These are phyloP conservation scores for Harpegnathos saltator DNA, from an alignment of 1,140 invertebrate species.

Conservation along the genomic window DNA sequence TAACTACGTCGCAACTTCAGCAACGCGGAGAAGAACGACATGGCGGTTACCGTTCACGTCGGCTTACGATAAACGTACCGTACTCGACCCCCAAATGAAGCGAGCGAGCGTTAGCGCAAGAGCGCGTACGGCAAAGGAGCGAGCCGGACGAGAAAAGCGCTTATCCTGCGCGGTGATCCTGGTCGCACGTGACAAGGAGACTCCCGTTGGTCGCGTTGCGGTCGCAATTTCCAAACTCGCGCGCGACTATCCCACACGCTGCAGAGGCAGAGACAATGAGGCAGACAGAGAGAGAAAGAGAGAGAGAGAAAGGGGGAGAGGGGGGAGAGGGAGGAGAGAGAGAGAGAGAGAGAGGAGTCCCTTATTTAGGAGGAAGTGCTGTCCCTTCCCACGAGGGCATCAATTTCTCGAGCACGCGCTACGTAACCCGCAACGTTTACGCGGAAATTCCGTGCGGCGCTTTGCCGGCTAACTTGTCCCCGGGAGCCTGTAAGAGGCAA, in stretches of 20 bases:
- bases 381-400: conserved; percentile 74
- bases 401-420: conserved; percentile 81
- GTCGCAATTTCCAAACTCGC: conserved; percentile 73
- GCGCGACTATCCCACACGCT: conserved; percentile 44
- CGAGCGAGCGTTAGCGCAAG: neutral
- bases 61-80: conserved; percentile 38
- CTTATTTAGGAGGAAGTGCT: conserved; percentile 76
- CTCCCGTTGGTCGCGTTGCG: conserved; percentile 61
- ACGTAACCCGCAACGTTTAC: conserved; percentile 75
- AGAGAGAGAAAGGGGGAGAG: no score
- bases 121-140: neutral
- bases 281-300: no score
- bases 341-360: conserved; percentile 44
- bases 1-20: no score
- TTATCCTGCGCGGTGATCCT: conserved; percentile 66
- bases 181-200: conserved; percentile 69
- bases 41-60: neutral
- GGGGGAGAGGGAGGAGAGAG: no score
- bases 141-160: conserved; percentile 50
- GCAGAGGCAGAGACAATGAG: no score
- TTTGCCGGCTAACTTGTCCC: conserved; percentile 74
- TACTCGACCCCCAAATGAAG: conserved; percentile 23
- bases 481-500: conserved; percentile 67
- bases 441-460: conserved; percentile 77
- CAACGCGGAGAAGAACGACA: no score